Percentiles rank a stretch among this genome's conserved stretches.
Evolutionary conservation across 2,797 vertebrate species (phyloP).

Genomic region (Alcedo atthis): DNA sequence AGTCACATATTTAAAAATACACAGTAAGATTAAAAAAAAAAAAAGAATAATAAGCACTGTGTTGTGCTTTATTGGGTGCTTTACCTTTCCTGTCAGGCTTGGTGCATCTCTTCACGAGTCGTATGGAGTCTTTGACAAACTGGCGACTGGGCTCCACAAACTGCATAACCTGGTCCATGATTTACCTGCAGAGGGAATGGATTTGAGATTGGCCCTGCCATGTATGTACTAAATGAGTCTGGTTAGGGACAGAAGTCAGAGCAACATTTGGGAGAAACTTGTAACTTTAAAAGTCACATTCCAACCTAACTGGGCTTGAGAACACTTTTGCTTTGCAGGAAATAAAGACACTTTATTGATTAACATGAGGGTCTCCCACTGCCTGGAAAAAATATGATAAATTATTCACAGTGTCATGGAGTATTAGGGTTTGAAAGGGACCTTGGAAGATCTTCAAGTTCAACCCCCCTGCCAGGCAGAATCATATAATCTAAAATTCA

Average conservation of each 20-base stretch:
- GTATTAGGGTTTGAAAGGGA: too few species aligned
- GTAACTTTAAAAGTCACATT: neutral
- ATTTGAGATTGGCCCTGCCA: neutral
- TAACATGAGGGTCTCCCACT: neutral
- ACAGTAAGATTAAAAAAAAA: fast-evolving
- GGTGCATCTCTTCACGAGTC: constrained; percentile 97
- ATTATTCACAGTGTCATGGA: too few species aligned
- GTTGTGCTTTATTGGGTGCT: neutral
- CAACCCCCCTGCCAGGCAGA: too few species aligned
- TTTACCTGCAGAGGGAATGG: neutral
- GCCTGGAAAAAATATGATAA: fast-evolving
- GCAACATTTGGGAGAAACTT: neutral
- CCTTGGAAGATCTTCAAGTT: too few species aligned
- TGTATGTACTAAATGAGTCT: fast-evolving
- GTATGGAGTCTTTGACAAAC: constrained; percentile 97
- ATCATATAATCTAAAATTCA: too few species aligned
- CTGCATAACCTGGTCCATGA: constrained; percentile 98
- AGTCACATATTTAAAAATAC: fast-evolving
- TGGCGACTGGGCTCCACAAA: constrained; percentile 97
- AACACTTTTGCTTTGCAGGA: neutral
- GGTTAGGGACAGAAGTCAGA: neutral
- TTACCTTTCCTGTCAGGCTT: constrained; percentile 98
- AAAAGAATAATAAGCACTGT: neutral
- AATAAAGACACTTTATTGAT: neutral
- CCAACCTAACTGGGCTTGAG: neutral